Percentiles rank a stretch among this genome's conserved stretches.
phyloP scores from a whole-genome alignment of 2,888 invertebrate species.

The Acrobasis consociella region DNA sequence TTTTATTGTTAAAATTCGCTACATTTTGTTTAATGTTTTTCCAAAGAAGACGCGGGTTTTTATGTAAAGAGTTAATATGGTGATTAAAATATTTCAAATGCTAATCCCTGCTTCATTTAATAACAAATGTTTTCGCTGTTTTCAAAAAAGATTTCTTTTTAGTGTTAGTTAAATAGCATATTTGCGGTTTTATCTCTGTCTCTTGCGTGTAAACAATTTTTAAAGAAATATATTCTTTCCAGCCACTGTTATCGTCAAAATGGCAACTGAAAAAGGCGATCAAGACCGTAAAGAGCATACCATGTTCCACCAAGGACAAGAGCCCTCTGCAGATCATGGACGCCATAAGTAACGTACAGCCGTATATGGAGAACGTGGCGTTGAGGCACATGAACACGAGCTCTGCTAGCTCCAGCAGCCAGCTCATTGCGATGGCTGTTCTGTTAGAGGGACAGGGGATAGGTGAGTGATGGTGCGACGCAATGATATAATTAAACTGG shows the following conservation, averaged over 20 bases:
- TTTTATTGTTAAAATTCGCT: too few relatives aligned
- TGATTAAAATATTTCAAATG: too few relatives aligned
- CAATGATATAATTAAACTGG: too few relatives aligned
- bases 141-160: too few relatives aligned
- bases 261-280: slow-evolving; percentile 49
- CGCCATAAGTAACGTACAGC: slow-evolving; percentile 47
- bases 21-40: too few relatives aligned
- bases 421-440: slow-evolving; percentile 80
- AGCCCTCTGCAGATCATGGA: slow-evolving; percentile 51
- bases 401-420: slow-evolving; percentile 75
- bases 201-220: too few relatives aligned
- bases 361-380: slow-evolving; percentile 44
- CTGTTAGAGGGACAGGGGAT: slow-evolving; percentile 70
- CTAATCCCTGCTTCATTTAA: too few relatives aligned
- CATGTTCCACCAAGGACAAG: slow-evolving; percentile 47
- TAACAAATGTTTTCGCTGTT: too few relatives aligned
- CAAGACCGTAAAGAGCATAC: slow-evolving; percentile 50
- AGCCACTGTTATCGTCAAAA: slow-evolving; percentile 55
- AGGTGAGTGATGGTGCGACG: slow-evolving; percentile 57
- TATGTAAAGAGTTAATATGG: too few relatives aligned
- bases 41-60: too few relatives aligned
- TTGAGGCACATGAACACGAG: slow-evolving; percentile 71
- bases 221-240: slow-evolving; percentile 27
- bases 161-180: too few relatives aligned
- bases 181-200: too few relatives aligned